Evolutionary conservation across 2,888 invertebrate genomes (phyloP), one percentile per base, ranked within the genome.

Genomic region (Aquatica leii): DNA sequence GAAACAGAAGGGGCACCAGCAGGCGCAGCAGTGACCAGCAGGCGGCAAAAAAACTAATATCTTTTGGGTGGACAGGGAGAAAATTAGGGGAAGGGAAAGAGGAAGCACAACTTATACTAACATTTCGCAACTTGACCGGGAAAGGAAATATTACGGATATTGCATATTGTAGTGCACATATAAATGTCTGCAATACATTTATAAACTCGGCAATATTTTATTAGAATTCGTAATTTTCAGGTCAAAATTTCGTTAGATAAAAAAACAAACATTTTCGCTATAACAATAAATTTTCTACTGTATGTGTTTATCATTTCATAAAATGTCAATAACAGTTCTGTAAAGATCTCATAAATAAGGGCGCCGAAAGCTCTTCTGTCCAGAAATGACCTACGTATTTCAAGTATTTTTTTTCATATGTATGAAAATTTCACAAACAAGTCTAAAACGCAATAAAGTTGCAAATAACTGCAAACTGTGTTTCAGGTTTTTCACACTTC

Each of bases 301-400:
- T 40, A 12, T 52, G 41, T 59, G 55, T 64, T 51, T 64, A 60
- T 59, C 56, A 60, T 60, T 56, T 64, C 56, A 41, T 62, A 70
- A 67, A 65, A 75, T 78, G 80, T 79, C 80, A 79, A 79, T 79
- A 78, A 75, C 80, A 80, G 76, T 76, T 75, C 71, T 70, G 74
- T 73, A 70, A 69, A 71, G 69, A 74, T 65, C 74, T 75, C 67
- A 78, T 80, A 80, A 80, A 80, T 79, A 76, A 76, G 76, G 75
- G 77, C 52, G 57, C 60, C 57, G 49, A 68, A 67, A 54, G 61
- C 59, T 57, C 61, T 60, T 63, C 34, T 53, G 48, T 59, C 59
- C 52, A 52, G 35, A 50, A 35, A 60, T 60, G 65, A 65, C 65
- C 65, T 52, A 40, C 50, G 58, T 18, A 52, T 52, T 34, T 12